Conservation (phyloP, 1,140 invertebrate genomes). For the Goniozus legneri region DNA sequence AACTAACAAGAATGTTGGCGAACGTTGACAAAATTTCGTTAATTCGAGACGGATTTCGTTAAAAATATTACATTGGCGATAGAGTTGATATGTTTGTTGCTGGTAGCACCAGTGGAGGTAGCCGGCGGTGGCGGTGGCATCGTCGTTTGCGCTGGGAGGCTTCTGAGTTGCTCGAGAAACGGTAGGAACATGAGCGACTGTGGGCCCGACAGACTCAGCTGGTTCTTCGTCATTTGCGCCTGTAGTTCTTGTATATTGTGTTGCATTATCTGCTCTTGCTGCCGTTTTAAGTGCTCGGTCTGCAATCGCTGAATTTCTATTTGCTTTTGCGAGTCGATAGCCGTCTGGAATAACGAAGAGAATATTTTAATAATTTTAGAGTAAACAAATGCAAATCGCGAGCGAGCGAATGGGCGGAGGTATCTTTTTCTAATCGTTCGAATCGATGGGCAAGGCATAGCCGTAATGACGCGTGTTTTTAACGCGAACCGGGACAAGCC, state of each 20-base stretch:
- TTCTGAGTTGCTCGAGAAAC: slow-evolving; percentile 59
- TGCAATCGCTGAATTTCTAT: slow-evolving; percentile 56
- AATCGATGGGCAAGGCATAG: too few relatives aligned
- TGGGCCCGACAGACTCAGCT: slow-evolving; percentile 45
- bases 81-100: slow-evolving; percentile 53
- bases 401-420: too few relatives aligned
- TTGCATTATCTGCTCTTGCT: slow-evolving; percentile 55
- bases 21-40: too few relatives aligned
- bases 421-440: too few relatives aligned
- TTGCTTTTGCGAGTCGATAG: slow-evolving; percentile 54
- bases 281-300: slow-evolving; percentile 53
- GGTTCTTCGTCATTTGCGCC: slow-evolving; percentile 51
- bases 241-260: slow-evolving; percentile 61
- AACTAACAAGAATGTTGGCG: background rate
- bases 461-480: too few relatives aligned
- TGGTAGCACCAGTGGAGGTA: slow-evolving; percentile 44
- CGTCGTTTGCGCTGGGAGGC: slow-evolving; percentile 38
- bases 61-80: slow-evolving; percentile 42
- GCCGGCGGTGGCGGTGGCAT: slow-evolving; percentile 44
- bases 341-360: slow-evolving; percentile 37
- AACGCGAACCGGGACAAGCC: too few relatives aligned
- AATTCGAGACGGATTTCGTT: background rate
- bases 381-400: too few relatives aligned
- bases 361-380: too few relatives aligned
- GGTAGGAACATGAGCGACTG: slow-evolving; percentile 61